These are phyloP conservation scores for Aphelinus certus DNA, from an alignment of 1,140 invertebrate species.

Conservation along the genomic window DNA sequence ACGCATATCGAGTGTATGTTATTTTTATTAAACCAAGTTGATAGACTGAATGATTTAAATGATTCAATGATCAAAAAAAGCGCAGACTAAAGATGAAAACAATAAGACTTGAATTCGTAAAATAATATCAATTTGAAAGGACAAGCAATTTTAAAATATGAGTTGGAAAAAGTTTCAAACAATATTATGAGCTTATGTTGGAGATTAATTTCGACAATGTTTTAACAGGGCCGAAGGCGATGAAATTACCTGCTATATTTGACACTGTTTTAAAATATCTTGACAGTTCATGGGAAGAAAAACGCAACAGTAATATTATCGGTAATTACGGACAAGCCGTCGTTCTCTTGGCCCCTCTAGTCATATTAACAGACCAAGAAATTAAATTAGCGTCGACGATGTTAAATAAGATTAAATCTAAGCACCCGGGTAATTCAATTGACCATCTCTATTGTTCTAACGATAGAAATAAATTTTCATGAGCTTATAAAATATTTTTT, in stretches of 20 bases:
- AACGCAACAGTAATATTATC: conserved; percentile 38
- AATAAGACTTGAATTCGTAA: no score
- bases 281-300: conserved; percentile 45
- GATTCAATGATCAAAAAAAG: no score
- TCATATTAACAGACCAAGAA: conserved; percentile 37
- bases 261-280: conserved; percentile 42
- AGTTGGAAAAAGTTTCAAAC: no score
- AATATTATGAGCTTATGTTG: no score
- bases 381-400: conserved; percentile 30
- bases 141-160: no score
- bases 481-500: conserved; percentile 1
- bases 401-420: conserved; percentile 44
- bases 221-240: conserved; percentile 44
- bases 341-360: conserved; percentile 46
- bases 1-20: conserved; percentile 44
- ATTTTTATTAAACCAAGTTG: no score
- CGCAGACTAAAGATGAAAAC: no score
- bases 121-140: no score
- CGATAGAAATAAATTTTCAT: no score
- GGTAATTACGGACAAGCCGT: conserved; percentile 51
- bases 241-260: conserved; percentile 45
- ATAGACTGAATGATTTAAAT: no score
- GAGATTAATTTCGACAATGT: no score
- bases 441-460: no score
- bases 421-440: conserved; percentile 47